These are phyloP conservation scores for Nowickia ferox DNA, from an alignment of 2,888 invertebrate genomes.

Conservation along the genomic window DNA sequence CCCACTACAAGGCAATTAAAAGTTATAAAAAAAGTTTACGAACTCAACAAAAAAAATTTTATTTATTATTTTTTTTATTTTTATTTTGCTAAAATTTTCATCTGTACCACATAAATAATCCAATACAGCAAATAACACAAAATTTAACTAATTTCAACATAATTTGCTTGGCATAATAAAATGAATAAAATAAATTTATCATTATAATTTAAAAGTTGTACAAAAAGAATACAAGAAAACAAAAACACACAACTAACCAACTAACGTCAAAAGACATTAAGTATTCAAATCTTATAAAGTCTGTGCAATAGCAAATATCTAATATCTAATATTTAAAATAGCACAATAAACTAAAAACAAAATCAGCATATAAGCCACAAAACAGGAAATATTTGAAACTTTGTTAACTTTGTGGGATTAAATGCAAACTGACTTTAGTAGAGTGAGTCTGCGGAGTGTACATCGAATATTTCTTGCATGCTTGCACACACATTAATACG, in stretches of 20 bases:
- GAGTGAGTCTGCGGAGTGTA: not conserved
- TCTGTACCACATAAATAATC: slow-evolving; percentile 18
- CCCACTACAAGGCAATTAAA: no score
- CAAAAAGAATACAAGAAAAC: slow-evolving; percentile 9
- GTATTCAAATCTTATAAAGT: slow-evolving; percentile 58
- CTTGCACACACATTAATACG: slow-evolving; percentile 6
- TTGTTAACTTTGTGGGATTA: slow-evolving; percentile 36
- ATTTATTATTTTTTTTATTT: no score
- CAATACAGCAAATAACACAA: slow-evolving; percentile 33
- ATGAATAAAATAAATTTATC: slow-evolving; percentile 43
- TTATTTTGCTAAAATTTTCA: not conserved
- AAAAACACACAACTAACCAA: slow-evolving; percentile 30
- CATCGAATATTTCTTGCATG: slow-evolving; percentile 18
- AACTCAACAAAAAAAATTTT: no score
- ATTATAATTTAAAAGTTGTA: slow-evolving; percentile 25
- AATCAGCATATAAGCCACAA: slow-evolving; percentile 53
- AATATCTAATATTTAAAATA: slow-evolving; percentile 55
- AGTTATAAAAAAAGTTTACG: no score
- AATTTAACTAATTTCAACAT: slow-evolving; percentile 61
- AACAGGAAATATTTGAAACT: slow-evolving; percentile 64
- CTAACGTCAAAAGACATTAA: slow-evolving; percentile 63
- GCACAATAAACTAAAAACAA: slow-evolving; percentile 45
- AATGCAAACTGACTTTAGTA: slow-evolving; percentile 8
- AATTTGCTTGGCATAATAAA: slow-evolving; percentile 62
- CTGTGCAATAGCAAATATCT: slow-evolving; percentile 27